Evolutionary conservation across 2,888 invertebrate species (phyloP).

Genomic region (Plemyria rubiginata): DNA sequence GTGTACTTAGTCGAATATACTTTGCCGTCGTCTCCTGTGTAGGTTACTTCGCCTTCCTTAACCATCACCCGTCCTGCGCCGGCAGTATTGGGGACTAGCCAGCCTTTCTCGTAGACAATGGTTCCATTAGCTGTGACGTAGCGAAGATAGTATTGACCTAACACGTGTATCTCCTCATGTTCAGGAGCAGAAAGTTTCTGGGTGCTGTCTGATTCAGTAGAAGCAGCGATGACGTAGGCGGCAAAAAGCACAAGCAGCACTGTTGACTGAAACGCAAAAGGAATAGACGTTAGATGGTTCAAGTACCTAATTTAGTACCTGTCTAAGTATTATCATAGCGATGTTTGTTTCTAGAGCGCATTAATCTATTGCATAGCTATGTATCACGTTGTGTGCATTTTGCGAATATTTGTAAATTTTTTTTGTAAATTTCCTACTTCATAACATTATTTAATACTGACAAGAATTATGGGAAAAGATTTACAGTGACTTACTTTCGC

Average conservation of each 20-base stretch:
- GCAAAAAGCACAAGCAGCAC: conserved; percentile 23
- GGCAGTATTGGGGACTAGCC: conserved; percentile 51
- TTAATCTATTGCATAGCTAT: no score
- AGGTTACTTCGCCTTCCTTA: conserved; percentile 55
- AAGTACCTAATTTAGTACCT: no score
- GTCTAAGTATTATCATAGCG: background rate
- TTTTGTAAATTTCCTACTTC: no score
- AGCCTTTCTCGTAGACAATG: conserved; percentile 53
- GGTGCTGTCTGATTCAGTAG: conserved; percentile 12
- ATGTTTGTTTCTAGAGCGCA: no score
- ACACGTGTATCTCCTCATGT: conserved; percentile 58
- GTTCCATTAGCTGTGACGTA: conserved; percentile 64
- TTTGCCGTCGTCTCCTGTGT: conserved; percentile 53
- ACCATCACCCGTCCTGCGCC: conserved; percentile 51
- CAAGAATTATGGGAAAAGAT: no score
- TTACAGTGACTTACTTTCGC: no score
- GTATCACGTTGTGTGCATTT: no score
- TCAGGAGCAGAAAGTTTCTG: conserved; percentile 51
- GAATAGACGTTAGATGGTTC: background rate
- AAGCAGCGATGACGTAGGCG: conserved; percentile 32
- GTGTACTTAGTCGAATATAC: conserved; percentile 51
- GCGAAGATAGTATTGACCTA: conserved; percentile 56
- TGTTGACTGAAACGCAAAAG: conserved; percentile 25
- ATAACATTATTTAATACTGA: no score
- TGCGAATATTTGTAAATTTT: no score